Conservation (phyloP, 2,797 vertebrate species). For the Numenius phaeopus region DNA sequence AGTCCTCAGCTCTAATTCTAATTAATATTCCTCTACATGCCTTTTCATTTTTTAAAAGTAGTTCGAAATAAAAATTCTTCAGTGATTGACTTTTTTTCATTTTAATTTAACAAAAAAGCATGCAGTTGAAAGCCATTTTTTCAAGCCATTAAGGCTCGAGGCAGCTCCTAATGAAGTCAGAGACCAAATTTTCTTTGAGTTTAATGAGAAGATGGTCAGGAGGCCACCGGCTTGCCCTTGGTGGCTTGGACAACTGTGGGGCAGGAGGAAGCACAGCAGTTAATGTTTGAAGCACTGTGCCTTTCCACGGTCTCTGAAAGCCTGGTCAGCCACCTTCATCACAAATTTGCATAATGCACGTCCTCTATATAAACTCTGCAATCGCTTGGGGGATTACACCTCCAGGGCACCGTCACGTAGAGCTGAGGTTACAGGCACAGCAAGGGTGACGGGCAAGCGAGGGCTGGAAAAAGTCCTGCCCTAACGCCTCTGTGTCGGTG, state of each 20-base stretch:
- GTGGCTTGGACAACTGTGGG: background rate
- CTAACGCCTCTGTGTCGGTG: fast-evolving
- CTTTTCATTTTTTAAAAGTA: background rate
- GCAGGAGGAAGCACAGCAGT: background rate
- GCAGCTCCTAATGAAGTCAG: conserved; percentile 1
- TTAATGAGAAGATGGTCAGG: background rate
- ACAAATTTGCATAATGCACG: fast-evolving
- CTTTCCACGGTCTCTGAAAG: background rate
- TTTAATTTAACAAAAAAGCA: background rate
- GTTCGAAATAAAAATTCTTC: background rate
- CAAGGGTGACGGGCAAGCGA: background rate
- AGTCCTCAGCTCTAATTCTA: background rate
- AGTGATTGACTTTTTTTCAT: background rate
- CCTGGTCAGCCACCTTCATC: background rate
- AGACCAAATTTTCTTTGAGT: background rate
- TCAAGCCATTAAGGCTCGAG: background rate
- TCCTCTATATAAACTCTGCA: background rate
- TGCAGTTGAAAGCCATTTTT: background rate
- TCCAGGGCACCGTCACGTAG: background rate
- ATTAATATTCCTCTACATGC: background rate
- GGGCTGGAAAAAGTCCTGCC: background rate
- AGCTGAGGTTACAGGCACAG: background rate
- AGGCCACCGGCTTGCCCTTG: background rate
- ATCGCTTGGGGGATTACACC: background rate
- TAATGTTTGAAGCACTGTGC: background rate